Conservation (phyloP, 2,888 invertebrate species). For the Stenurella melanura region DNA sequence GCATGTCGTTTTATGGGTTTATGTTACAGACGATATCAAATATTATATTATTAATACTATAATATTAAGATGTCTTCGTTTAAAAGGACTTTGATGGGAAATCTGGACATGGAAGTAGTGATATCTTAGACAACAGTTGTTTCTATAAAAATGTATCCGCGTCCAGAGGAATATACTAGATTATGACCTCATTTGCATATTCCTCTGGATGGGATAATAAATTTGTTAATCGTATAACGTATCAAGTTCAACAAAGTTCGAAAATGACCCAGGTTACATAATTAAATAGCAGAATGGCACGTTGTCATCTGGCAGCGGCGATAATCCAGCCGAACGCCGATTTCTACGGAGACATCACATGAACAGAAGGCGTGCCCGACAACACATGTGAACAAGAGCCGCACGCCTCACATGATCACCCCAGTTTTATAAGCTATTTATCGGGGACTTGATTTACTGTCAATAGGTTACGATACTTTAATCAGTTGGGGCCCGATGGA, state of each 20-base stretch:
- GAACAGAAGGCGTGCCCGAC: constrained; percentile 50
- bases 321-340: constrained; percentile 51
- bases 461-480: constrained; percentile 63
- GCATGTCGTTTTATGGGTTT: too few relatives aligned
- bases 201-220: too few relatives aligned
- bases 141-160: too few relatives aligned
- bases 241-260: not conserved
- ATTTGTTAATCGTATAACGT: not conserved
- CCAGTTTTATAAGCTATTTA: constrained; percentile 61
- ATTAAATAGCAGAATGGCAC: constrained; percentile 26
- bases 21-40: too few relatives aligned
- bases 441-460: constrained; percentile 68
- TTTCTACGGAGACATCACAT: constrained; percentile 47
- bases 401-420: constrained; percentile 42
- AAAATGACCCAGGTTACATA: constrained; percentile 34
- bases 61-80: too few relatives aligned
- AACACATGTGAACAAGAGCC: constrained; percentile 58
- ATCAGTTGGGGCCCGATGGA: constrained; percentile 56
- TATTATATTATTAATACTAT: too few relatives aligned
- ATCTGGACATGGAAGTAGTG: too few relatives aligned
- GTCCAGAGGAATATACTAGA: too few relatives aligned
- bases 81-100: too few relatives aligned
- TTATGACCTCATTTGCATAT: too few relatives aligned
- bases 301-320: constrained; percentile 34
- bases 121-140: too few relatives aligned